Base-by-base conservation (phyloP, 2,888 invertebrate species). In the Nomada hirtipes region DNA sequence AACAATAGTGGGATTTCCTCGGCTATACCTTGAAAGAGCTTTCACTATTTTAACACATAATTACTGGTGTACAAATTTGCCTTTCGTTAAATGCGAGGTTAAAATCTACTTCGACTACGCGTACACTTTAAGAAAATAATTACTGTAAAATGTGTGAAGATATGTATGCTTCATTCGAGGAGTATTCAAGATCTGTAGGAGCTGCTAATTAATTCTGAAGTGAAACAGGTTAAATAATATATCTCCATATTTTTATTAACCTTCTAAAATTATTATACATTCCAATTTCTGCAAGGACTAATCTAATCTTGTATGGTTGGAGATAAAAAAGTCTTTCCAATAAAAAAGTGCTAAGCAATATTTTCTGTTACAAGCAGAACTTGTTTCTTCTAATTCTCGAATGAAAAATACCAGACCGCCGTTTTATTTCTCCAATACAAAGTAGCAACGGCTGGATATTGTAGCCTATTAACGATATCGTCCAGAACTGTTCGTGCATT, bases 401-500 rank as follows among this genome's bases (percentile, higher is more conserved):
- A 7, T 20, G 23, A 9, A 4, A 20, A 15, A 18, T 18, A 2
- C 7, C 20, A n/a, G 26, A 78, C 55, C 47, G 26, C 55, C 11
- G 47, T 20, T 55, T 75, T 44, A 23, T 65, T 64, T 60, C 44
- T 63, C 42, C 57, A n/a, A 10, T 13, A 36, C 69, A 52, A 64
- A 60, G 63, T 36, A 64, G 44, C 72, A 11, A 42, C 15, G 36
- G 7, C 52, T 20, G 23, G 23, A 47, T 10, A 60, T 70, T 74
- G 70, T 20, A 15, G 57, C 68, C 18, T 26, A 36, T 68, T 63
- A 69, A 63, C 60, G 70, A 59, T 76, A 64, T 59, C 67, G 47
- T 55, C 59, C 52, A 50, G 44, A 76, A 57, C 60, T 73, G 80
- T 60, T 53, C 64, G 59, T 60, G 64, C 76, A 78, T 85, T 76